phyloP scores from a whole-genome alignment of 2,113 vertebrate species.

The Sphyrna mokarran region DNA sequence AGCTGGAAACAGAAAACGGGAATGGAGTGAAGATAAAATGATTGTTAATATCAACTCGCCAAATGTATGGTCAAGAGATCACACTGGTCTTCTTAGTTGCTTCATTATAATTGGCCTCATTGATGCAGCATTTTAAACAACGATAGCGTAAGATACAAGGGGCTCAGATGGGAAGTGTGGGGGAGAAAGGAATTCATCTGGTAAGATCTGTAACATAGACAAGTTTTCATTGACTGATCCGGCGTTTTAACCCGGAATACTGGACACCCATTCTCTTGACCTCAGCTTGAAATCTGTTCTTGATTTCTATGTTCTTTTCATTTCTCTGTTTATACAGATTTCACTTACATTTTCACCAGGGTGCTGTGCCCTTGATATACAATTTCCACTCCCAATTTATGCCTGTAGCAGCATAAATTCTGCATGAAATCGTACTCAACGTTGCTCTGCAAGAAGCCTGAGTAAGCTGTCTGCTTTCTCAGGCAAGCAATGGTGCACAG shows the following conservation, averaged over 20 bases:
- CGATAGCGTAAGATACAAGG: neutral
- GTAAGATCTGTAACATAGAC: neutral
- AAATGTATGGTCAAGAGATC: neutral
- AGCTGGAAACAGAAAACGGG: neutral
- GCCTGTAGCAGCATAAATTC: neutral
- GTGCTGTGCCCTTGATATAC: neutral
- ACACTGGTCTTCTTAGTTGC: neutral
- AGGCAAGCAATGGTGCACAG: neutral
- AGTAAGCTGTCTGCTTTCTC: neutral
- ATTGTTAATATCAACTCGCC: neutral
- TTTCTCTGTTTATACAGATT: conserved; percentile 3
- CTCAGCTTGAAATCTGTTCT: neutral
- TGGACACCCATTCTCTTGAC: neutral
- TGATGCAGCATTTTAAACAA: neutral
- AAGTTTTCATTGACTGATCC: neutral
- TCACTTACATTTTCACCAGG: neutral
- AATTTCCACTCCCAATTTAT: neutral
- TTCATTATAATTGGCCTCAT: neutral
- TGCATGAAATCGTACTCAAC: neutral
- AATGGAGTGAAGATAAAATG: conserved; percentile 13
- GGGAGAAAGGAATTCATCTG: neutral
- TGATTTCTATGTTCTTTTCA: neutral
- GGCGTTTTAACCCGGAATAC: neutral
- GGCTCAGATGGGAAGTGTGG: no score
- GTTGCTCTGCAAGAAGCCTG: neutral